Evolutionary conservation across 2,113 vertebrate species (phyloP), one percentile per base, ranked within the genome.

Genomic region (Nothocercus julius): DNA sequence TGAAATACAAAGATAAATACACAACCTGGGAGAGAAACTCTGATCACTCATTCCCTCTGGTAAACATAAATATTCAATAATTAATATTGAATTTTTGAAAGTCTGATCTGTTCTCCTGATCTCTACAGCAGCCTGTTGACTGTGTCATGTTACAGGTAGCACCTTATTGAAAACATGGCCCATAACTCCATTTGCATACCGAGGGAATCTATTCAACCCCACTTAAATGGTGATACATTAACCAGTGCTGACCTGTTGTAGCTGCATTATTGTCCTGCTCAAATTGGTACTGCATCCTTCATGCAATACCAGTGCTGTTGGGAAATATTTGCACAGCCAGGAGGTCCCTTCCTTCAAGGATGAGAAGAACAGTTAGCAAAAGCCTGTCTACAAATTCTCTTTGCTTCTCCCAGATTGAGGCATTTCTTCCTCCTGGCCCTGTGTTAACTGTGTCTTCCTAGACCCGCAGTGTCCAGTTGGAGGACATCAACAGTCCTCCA

Each of bases 21-120:
- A 36, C 70, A 92, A 64, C 56, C 89, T 87, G 72, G n/a, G 69
- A 93, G 70, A 87, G 87, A 86, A 90, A 83, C 42, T 80, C 96
- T 96, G 96, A 96, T 96, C 92, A 36, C n/a, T 93, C 38, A 42
- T 92, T 93, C 85, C 63, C 62, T 34, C 20, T 12, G 21, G 63
- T 90, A 93, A 96, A 94, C 90, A 87, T 92, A 96, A 96, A 94
- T 94, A 96, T 92, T 92, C 95, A 97, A 91, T 97, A 97, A 97
- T 96, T 96, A 96, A 95, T 96, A 94, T 84, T 89, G 79, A 93
- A 87, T 93, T 87, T 95, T 96, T 8, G 5, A 73, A 75, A 95
- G 66, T 70, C 74, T 94, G 95, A 90, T 91, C 66, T 77, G 42
- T 94, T 93, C 87, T 87, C 82, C 96, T 94, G 93, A 96, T 96